Conservation (phyloP, 2,888 invertebrate genomes). For the Cerastis rubricosa region DNA sequence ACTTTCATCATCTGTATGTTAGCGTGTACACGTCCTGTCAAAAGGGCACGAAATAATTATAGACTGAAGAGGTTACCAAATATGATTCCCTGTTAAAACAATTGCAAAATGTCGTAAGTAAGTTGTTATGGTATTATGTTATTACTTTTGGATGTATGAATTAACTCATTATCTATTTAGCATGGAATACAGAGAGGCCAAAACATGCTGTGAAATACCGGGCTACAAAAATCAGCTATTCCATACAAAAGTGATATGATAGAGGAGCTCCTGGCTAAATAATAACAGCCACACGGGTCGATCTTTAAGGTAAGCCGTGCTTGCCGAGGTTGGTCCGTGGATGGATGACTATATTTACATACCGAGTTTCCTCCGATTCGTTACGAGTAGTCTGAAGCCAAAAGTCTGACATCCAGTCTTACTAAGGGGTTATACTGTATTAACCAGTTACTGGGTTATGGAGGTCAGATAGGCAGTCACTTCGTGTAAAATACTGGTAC, state of each 20-base stretch:
- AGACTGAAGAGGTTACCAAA: background rate
- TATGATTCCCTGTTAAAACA: slow-evolving; percentile 5
- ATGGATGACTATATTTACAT: too few species aligned
- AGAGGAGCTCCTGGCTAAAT: too few species aligned
- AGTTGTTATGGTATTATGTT: slow-evolving; percentile 4
- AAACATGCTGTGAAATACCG: background rate
- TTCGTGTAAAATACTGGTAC: too few species aligned
- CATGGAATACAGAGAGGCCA: background rate
- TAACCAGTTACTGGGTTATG: too few species aligned
- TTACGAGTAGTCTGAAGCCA: too few species aligned
- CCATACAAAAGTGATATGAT: background rate
- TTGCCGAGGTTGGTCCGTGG: too few species aligned
- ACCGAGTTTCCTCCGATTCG: too few species aligned
- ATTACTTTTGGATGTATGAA: background rate
- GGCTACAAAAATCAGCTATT: background rate
- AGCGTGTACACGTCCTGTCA: slow-evolving; percentile 2
- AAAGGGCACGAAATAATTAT: slow-evolving; percentile 21
- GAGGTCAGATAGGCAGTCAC: too few species aligned
- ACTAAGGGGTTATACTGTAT: too few species aligned
- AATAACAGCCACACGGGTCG: too few species aligned
- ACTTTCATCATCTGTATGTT: slow-evolving; percentile 35
- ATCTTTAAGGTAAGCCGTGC: too few species aligned
- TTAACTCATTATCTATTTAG: background rate
- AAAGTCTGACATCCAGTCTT: too few species aligned
- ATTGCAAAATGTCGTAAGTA: slow-evolving; percentile 9